A percentile compares a stretch with the other conserved stretches of the same genome.
These are phyloP conservation scores for Acleris holmiana DNA, from an alignment of 2,888 invertebrate genomes.

Conservation along the genomic window DNA sequence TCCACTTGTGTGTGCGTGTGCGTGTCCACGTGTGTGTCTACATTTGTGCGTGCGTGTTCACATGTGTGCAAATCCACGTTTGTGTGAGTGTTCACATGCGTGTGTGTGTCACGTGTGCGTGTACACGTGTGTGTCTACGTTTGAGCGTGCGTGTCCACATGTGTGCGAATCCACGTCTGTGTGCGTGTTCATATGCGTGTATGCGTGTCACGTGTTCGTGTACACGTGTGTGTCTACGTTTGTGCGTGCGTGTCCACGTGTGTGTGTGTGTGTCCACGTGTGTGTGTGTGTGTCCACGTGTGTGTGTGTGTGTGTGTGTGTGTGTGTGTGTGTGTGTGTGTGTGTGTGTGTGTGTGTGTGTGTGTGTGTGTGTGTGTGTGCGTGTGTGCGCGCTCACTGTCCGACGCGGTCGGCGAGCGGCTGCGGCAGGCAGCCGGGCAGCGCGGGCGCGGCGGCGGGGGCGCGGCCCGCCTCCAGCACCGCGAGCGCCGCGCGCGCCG, in stretches of 20 bases:
- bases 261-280: not conserved
- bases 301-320: too few species aligned
- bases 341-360: not conserved
- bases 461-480: constrained; percentile 70
- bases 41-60: not conserved
- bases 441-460: constrained; percentile 34
- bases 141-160: too few species aligned
- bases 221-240: too few species aligned
- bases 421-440: constrained; percentile 83
- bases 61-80: not conserved
- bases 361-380: not conserved
- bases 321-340: too few species aligned
- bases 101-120: too few species aligned
- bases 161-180: too few species aligned
- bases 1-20: too few species aligned
- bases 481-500: constrained; percentile 93
- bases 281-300: too few species aligned
- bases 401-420: constrained; percentile 89
- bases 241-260: not conserved
- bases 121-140: too few species aligned
- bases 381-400: constrained; percentile 53
- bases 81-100: too few species aligned
- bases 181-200: too few species aligned
- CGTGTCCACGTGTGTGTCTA: not conserved
- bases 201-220: too few species aligned